phyloP scores from a whole-genome alignment of 2,797 vertebrate species.

The Dicrostonyx torquatus region DNA sequence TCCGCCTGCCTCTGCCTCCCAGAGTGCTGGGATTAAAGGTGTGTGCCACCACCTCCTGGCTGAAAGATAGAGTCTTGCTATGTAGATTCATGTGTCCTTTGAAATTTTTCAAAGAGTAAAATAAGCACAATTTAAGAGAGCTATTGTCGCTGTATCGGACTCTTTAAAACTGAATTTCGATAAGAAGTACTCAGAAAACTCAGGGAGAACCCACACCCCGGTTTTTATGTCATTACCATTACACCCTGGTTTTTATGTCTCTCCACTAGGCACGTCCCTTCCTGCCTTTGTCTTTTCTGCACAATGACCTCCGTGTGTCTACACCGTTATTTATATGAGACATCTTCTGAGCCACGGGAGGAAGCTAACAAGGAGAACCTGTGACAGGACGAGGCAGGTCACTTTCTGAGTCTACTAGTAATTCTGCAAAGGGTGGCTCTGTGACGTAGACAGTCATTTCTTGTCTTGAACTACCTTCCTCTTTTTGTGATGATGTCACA shows the following conservation, averaged over 20 bases:
- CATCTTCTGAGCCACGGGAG: not conserved
- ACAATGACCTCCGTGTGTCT: not conserved
- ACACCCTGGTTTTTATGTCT: not conserved
- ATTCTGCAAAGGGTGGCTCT: not conserved
- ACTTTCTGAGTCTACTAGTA: not conserved
- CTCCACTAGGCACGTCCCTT: not conserved
- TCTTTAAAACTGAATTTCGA: constrained; percentile 8
- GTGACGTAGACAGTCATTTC: not conserved
- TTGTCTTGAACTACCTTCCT: not conserved
- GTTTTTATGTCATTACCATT: not conserved
- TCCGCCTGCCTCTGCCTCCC: no score
- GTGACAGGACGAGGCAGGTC: not conserved
- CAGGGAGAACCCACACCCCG: not conserved
- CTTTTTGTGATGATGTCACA: not conserved
- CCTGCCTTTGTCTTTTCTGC: constrained; percentile 53
- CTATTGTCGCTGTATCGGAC: not conserved
- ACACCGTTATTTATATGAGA: not conserved
- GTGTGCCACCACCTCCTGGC: no score
- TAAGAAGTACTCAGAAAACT: not conserved
- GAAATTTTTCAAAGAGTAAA: constrained; percentile 1
- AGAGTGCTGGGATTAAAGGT: no score
- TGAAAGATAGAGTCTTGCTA: not conserved
- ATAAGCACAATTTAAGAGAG: not conserved
- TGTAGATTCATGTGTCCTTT: not conserved
- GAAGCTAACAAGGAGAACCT: not conserved